Evolutionary conservation across 1,140 invertebrate genomes (phyloP), one percentile per base, ranked within the genome.

Genomic region (Conus betulinus): DNA sequence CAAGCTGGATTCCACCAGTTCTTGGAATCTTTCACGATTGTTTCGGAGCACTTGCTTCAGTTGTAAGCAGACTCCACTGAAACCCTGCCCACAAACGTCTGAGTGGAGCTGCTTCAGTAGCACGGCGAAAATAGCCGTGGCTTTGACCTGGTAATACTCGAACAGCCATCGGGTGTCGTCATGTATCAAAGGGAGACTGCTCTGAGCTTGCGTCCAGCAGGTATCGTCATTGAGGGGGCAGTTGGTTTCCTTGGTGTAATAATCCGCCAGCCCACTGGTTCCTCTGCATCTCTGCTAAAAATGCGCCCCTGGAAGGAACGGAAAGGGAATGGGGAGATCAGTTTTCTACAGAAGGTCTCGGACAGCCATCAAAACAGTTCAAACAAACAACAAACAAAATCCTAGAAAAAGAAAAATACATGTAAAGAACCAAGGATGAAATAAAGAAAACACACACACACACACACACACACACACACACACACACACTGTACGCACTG

Each of bases 121-220:
- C 25, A 51, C 71, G 25, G 85, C 85, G n/a, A 87, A 57, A 15
- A 87, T 53, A 10, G 85, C 85, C 5, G 74, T 71, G 67, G 85
- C 85, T 53, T 78, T 87, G 23, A 87, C 52, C 8, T 78, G 67
- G 27, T 87, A 87, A 23, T 78, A 84, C 82, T 84, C 82, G 82
- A 84, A 84, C 20, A 84, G 55, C 82, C 82, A 84, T 17, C 63
- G 82, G 55, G 53, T 84, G 57, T 67, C 27, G 82, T 67, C 82
- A 7, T 67, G 6, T n/a, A 84, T 67, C 82, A 84, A n/a, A 13
- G 82, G 57, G 55, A 63, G n/a, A 13, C 5, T n/a, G 23, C 39
- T 0, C n/a, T 7, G 53, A 25, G n/a, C 20, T 8, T 25, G 5
- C 3, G 53, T 39, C 82, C 82, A 84, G 82, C 82, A 84, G n/a